phyloP scores from a whole-genome alignment of 2,888 invertebrate genomes.

The Macropis europaea region DNA sequence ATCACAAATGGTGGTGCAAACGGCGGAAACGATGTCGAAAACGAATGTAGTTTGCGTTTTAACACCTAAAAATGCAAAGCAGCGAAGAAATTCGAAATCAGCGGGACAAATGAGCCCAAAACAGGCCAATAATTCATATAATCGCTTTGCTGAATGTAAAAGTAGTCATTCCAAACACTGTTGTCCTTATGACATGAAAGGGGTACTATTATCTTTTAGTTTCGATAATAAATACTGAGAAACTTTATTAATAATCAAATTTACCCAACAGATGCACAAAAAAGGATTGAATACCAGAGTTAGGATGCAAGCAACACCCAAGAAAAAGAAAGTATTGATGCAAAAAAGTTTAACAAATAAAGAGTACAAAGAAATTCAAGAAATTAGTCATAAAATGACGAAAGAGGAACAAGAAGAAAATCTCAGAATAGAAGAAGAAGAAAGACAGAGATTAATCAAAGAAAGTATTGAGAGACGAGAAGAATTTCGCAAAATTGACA shows the following conservation, averaged over 20 bases:
- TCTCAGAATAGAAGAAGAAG: conserved; percentile 54
- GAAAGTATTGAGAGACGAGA: conserved; percentile 74
- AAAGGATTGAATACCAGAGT: background rate
- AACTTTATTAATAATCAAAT: background rate
- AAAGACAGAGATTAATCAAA: conserved; percentile 64
- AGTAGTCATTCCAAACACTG: background rate
- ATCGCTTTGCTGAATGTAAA: background rate
- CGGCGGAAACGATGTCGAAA: background rate
- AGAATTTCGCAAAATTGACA: conserved; percentile 69
- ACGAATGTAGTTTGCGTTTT: background rate
- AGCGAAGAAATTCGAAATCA: conserved; percentile 2
- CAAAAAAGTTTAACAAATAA: conserved; percentile 82
- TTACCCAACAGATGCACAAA: conserved; percentile 4
- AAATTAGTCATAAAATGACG: conserved; percentile 54
- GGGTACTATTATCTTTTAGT: conserved; percentile 11
- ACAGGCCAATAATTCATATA: background rate
- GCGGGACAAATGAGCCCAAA: background rate
- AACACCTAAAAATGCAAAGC: background rate
- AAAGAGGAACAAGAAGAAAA: conserved; percentile 62
- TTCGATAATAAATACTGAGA: background rate
- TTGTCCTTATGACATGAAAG: conserved; percentile 2
- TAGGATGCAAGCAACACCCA: background rate
- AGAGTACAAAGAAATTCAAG: conserved; percentile 81
- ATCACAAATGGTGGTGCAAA: background rate
- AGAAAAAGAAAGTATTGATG: conserved; percentile 65